Conservation (phyloP, 2,797 vertebrate species). For the Amblyraja radiata region DNA sequence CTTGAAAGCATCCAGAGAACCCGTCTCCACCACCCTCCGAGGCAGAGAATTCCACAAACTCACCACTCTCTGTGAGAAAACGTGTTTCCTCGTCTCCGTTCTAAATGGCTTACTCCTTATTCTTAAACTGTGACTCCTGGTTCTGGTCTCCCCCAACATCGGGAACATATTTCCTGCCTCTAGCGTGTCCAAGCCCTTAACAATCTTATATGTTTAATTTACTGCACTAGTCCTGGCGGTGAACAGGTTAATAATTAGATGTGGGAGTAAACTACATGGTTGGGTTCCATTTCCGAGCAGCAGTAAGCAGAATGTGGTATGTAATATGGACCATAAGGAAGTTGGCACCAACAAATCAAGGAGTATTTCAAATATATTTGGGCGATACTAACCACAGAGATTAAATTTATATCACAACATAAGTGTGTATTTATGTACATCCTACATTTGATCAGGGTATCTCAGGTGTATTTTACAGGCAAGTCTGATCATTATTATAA, state of each 20-base stretch:
- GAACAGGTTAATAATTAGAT: background rate
- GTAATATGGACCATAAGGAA: background rate
- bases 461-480: background rate
- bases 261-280: background rate
- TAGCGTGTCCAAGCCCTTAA: too few species aligned
- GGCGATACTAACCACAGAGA: background rate
- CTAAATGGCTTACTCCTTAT: too few species aligned
- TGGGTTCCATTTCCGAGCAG: background rate
- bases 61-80: too few species aligned
- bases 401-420: background rate
- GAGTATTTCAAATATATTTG: background rate
- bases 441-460: background rate
- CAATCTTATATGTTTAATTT: too few species aligned
- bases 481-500: background rate
- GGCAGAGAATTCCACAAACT: too few species aligned
- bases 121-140: too few species aligned
- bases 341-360: conserved; percentile 21
- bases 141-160: too few species aligned
- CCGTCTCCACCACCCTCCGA: too few species aligned
- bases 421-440: background rate
- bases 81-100: too few species aligned
- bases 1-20: too few species aligned
- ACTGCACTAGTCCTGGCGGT: background rate
- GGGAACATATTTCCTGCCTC: too few species aligned
- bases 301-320: background rate